Evolutionary conservation across 2,888 invertebrate species (phyloP).

Genomic region (Steromphala cineraria): DNA sequence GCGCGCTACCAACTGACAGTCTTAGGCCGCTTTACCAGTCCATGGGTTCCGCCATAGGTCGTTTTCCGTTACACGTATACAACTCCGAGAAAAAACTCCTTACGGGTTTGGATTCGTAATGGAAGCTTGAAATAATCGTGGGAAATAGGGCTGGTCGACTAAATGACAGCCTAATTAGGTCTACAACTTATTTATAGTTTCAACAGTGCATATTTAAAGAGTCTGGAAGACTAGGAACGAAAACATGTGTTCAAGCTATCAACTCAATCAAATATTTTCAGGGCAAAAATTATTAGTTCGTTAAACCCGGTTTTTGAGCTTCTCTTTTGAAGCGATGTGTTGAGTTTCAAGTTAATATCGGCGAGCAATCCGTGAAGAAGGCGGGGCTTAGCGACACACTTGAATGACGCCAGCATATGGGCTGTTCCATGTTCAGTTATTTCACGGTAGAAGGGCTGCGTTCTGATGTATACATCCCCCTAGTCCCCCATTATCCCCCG

Average conservation of each 20-base stretch:
- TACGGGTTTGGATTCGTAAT: neutral
- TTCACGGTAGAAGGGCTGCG: too few species aligned
- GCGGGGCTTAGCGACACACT: neutral
- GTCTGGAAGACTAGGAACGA: neutral
- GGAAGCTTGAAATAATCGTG: slow-evolving; percentile 9
- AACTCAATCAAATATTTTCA: neutral
- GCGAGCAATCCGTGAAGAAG: neutral
- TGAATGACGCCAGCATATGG: neutral
- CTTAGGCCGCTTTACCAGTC: too few species aligned
- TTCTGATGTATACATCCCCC: too few species aligned
- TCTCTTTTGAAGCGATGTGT: too few species aligned
- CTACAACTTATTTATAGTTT: neutral
- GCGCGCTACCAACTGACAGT: too few species aligned
- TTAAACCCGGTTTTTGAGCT: neutral
- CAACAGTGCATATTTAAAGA: neutral
- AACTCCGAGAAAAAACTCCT: neutral
- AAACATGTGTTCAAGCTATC: slow-evolving; percentile 8
- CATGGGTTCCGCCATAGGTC: too few species aligned
- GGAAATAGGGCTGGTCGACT: neutral
- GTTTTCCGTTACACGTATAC: neutral
- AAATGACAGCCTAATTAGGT: neutral
- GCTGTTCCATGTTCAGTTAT: neutral
- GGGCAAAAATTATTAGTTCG: neutral
- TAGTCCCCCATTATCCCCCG: too few species aligned
- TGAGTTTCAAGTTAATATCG: neutral